These are phyloP conservation scores for Cisticola juncidis DNA, from an alignment of 2,113 vertebrate genomes.

Conservation along the genomic window DNA sequence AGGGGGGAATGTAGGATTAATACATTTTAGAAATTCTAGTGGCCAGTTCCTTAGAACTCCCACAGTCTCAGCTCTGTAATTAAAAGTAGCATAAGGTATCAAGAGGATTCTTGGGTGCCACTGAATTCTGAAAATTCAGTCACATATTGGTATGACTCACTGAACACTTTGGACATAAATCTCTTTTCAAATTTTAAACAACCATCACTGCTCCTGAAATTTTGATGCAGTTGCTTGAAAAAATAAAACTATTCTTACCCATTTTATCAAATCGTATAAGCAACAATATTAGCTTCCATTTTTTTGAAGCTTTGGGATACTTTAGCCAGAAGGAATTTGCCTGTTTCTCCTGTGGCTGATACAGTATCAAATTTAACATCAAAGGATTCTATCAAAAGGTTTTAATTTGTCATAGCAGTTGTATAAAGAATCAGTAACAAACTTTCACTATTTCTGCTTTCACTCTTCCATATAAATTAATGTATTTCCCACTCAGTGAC, in stretches of 20 bases:
- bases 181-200: neutral
- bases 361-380: neutral
- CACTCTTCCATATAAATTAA: neutral
- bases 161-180: neutral
- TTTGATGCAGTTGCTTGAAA: neutral
- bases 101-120: neutral
- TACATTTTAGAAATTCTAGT: neutral
- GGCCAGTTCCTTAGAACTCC: neutral
- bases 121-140: neutral
- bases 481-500: neutral
- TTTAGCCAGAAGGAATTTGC: neutral
- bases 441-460: neutral
- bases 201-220: neutral
- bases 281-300: neutral
- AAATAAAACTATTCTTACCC: neutral
- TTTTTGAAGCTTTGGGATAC: neutral
- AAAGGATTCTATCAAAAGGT: neutral
- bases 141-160: neutral
- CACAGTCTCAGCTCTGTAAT: neutral
- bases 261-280: neutral
- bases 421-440: neutral
- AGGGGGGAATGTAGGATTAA: rapidly evolving
- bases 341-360: neutral
- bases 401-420: neutral
- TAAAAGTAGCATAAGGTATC: neutral